A percentile compares a stretch with the other conserved stretches of the same genome.
These are phyloP conservation scores for Parus major DNA, from an alignment of 2,113 vertebrate species.

Conservation along the genomic window DNA sequence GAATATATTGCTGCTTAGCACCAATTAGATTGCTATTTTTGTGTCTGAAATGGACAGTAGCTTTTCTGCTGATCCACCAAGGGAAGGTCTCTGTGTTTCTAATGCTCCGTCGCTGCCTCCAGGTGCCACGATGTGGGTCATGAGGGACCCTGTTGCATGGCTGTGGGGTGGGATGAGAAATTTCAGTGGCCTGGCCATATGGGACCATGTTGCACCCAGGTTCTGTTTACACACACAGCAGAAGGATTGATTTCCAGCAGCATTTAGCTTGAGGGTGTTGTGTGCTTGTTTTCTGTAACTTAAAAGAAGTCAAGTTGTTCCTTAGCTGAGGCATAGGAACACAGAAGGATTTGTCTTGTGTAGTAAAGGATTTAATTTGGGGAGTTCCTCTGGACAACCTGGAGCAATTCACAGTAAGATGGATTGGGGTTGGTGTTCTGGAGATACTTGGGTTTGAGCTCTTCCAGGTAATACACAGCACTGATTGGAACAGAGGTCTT, in stretches of 20 bases:
- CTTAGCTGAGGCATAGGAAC: not conserved
- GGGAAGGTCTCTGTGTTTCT: not conserved
- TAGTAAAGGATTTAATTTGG: not conserved
- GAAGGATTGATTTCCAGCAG: not conserved
- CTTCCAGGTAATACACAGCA: not conserved
- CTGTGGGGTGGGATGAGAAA: not conserved
- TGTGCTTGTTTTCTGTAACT: not conserved
- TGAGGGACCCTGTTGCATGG: too few species aligned
- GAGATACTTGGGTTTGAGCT: not conserved
- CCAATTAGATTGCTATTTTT: not conserved
- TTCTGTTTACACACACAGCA: not conserved
- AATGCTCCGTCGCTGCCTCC: rapidly evolving
- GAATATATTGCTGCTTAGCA: not conserved
- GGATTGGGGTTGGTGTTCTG: not conserved
- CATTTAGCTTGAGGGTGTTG: not conserved
- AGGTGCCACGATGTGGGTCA: rapidly evolving
- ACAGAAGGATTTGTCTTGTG: not conserved
- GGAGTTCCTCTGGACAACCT: not conserved
- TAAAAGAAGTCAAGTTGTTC: not conserved
- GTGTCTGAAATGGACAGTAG: not conserved
- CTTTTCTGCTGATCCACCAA: not conserved
- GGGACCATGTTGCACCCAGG: rapidly evolving
- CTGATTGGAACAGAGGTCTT: not conserved
- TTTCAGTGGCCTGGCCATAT: not conserved
- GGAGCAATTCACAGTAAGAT: not conserved